These are phyloP conservation scores for Iselma pallidipennis DNA, from an alignment of 2,888 invertebrate genomes.

Conservation along the genomic window DNA sequence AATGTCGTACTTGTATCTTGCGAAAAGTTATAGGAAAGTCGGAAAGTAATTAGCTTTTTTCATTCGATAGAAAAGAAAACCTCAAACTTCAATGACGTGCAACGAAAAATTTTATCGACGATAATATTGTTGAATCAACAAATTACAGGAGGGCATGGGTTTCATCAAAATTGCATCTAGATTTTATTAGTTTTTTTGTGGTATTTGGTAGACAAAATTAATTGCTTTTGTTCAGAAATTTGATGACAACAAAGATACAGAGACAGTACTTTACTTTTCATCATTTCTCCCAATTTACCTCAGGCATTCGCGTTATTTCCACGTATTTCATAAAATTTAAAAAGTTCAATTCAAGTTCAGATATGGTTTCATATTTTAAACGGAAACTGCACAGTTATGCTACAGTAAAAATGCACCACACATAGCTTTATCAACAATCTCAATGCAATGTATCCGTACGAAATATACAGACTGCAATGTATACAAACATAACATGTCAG, in stretches of 20 bases:
- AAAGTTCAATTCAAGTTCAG: conserved; percentile 21
- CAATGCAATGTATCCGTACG: conserved; percentile 12
- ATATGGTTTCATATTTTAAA: conserved; percentile 26
- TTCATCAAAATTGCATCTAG: background rate
- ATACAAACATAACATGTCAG: conserved; percentile 19
- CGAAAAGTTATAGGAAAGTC: too few species aligned
- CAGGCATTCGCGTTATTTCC: conserved; percentile 3
- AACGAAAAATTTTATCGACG: background rate
- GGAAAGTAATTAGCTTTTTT: background rate
- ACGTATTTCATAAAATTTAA: conserved; percentile 15
- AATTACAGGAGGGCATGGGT: background rate
- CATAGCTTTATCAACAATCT: conserved; percentile 24
- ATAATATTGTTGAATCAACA: background rate
- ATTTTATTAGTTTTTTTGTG: background rate
- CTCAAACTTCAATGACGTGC: background rate
- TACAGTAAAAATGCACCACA: conserved; percentile 18
- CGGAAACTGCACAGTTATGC: conserved; percentile 12
- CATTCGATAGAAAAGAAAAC: background rate
- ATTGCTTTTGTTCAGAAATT: background rate
- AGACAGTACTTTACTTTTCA: background rate
- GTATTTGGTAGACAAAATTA: background rate
- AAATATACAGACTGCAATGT: conserved; percentile 5
- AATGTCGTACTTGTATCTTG: background rate
- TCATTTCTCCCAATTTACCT: conserved; percentile 2
- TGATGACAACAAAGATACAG: background rate